Base-by-base conservation (phyloP, 2,113 vertebrate genomes). In the Plotosus lineatus region DNA sequence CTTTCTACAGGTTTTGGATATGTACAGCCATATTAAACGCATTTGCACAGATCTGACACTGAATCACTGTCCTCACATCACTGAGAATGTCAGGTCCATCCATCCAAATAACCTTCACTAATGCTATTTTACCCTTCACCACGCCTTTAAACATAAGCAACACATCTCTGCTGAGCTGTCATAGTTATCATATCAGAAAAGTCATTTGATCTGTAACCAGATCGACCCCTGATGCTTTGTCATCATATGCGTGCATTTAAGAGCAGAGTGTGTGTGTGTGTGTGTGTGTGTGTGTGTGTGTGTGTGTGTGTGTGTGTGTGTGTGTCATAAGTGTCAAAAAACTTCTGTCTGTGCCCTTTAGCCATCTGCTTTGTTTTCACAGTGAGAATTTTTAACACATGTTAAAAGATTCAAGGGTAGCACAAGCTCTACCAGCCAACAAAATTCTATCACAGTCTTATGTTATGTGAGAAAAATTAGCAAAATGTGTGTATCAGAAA, bases 151-250 rank as follows among this genome's bases (percentile, higher is more conserved):
- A 87, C 86, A 86, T 72, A 88, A 89, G 88, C 87, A 89, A 86
- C 87, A 87, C 88, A 85, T 82, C 86, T 87, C 51, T 82, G 87
- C 88, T 90, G 88, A 78, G 88, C 86, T 90, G 88, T 92, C 89
- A 90, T 91, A 92, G 89, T 92, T 92, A 89, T 93, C 88, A 90
- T 90, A 91, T 91, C 90, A 85, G 89, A 77, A 60, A 38, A 63
- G 89, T 76, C 83, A 91, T 87, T 86, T 77, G 88, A 92, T 89
- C 83, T 3, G 88, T 85, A 90, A 91, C 85, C 48, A 61, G 86
- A 92, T 78, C 85, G 75, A 77, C 83, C 86, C 83, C 83, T 84
- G 88, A 88, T 87, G 85, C 86, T 73, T 89, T 89, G 86, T 82
- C 85, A 85, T 83, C 75, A 75, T 85, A 88, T 38, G 63, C 87